Base-by-base conservation (phyloP, 2,113 vertebrate species). In the Siniperca chuatsi region DNA sequence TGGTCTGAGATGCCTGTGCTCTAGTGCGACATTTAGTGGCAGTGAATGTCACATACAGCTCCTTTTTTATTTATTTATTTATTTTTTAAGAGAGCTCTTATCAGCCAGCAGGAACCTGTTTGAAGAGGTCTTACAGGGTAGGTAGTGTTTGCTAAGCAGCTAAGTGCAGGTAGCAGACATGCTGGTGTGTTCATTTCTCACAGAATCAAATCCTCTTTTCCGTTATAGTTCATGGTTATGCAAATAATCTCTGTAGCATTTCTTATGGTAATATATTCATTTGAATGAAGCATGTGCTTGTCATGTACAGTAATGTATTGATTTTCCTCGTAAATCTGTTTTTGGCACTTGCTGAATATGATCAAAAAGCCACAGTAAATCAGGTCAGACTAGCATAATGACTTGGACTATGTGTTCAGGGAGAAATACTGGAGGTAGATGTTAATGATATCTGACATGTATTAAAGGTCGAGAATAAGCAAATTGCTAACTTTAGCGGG, bases 291-390 rank as follows among this genome's bases (percentile, higher is more conserved):
- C 33, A 40, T 60, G 70, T 2, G 12, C 40, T 52, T 1, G 25
- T 29, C n/a, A 29, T 33, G 44, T 12, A 25, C 9, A 73, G 67
- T 44, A 73, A 58, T 29, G 25, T 35, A 75, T 70, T 16, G 42
- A 60, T 60, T 75, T 21, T 25, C 2, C 13, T 62, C 25, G 44
- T 16, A 40, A 62, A 82, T 57, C 69, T 55, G 13, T 64, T 40
- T 13, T 16, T 58, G 80, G 13, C 20, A 12, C 44, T 58, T 33
- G 46, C 8, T 21, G 46, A 58, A 61, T 60, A 18, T 44, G 70
- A 61, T 68, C 25, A 79, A 60, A 72, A 60, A n/a, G 29, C 25
- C 42, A 29, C 48, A 71, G 4, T 54, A 65, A 71, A 50, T 61
- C 25, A 7, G 42, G 50, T 21, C 37, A 8, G 13, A 73, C 21